These are phyloP conservation scores for Lepilemur septentrionalis DNA, from an alignment of 2,797 vertebrate species.

Conservation along the genomic window DNA sequence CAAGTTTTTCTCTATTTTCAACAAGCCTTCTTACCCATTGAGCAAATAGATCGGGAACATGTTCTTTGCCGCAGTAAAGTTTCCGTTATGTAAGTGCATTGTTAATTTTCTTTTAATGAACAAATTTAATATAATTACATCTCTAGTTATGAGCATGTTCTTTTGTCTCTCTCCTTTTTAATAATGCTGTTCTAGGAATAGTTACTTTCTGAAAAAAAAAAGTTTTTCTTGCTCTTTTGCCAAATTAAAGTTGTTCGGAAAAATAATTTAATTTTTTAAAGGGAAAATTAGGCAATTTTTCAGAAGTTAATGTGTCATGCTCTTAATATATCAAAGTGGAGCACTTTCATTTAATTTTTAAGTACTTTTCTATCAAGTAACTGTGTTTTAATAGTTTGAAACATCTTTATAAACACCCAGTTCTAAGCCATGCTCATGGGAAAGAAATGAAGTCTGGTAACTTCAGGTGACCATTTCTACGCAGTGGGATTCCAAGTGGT, in stretches of 20 bases:
- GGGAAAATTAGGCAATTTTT: neutral
- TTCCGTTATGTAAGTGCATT: neutral
- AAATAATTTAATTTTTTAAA: neutral
- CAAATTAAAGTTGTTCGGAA: neutral
- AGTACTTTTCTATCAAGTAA: neutral
- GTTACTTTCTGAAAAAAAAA: neutral
- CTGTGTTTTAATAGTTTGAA: neutral
- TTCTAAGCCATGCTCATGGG: neutral
- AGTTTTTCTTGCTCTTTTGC: neutral
- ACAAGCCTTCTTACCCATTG: neutral
- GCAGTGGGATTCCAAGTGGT: neutral
- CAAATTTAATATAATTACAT: neutral
- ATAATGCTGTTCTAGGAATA: neutral
- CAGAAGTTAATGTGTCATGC: neutral
- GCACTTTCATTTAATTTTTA: neutral
- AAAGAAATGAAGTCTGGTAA: neutral
- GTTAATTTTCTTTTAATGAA: constrained; percentile 28
- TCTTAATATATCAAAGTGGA: neutral
- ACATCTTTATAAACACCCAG: neutral
- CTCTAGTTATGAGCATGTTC: neutral
- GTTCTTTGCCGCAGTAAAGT: neutral
- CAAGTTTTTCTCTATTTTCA: neutral
- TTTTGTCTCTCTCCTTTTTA: neutral
- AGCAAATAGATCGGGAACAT: neutral
- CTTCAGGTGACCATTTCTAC: neutral